Conservation (phyloP, 2,888 invertebrate genomes). For the Nipponacmea schrenckii region DNA sequence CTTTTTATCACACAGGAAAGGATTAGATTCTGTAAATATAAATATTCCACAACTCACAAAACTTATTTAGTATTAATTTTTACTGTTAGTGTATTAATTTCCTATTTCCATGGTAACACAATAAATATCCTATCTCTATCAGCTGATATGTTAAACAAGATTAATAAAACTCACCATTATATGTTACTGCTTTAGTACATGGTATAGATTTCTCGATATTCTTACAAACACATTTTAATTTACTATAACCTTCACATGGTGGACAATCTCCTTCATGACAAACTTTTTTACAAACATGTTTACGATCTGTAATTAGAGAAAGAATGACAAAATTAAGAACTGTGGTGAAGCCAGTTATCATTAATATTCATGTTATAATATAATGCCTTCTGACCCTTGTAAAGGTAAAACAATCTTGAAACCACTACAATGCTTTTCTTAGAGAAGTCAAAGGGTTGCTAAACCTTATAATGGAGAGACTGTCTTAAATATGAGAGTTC, state of each 20-base stretch:
- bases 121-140: neutral
- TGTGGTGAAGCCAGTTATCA: too few relatives aligned
- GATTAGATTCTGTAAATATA: conserved; percentile 34
- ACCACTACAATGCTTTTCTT: neutral
- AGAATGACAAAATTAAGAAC: neutral
- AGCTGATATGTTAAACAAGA: neutral
- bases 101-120: too few relatives aligned
- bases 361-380: too few relatives aligned
- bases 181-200: conserved; percentile 54
- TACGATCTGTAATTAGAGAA: conserved; percentile 33
- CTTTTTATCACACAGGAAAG: conserved; percentile 81
- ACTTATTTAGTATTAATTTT: neutral
- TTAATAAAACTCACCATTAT: conserved; percentile 41
- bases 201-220: conserved; percentile 72
- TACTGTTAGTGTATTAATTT: too few relatives aligned
- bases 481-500: too few relatives aligned
- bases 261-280: conserved; percentile 87
- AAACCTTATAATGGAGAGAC: too few relatives aligned
- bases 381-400: neutral
- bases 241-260: conserved; percentile 72
- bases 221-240: conserved; percentile 63
- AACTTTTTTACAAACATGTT: conserved; percentile 78
- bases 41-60: neutral
- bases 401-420: neutral
- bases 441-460: neutral